Percentiles rank a stretch among this genome's conserved stretches.
Evolutionary conservation across 2,888 invertebrate species (phyloP).

Genomic region (Conistra vaccinii): DNA sequence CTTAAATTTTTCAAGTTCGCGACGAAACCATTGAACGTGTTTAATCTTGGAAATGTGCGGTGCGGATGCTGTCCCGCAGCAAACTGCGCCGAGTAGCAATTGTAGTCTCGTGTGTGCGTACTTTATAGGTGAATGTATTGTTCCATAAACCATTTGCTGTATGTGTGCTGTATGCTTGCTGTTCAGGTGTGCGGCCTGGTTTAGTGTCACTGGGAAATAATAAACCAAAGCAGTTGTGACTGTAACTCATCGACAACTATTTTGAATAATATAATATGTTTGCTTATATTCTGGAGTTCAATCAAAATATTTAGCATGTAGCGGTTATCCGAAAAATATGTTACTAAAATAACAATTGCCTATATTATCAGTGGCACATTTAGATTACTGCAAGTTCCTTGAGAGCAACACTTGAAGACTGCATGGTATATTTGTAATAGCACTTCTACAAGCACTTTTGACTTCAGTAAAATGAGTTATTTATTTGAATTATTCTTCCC

Average conservation of each 20-base stretch:
- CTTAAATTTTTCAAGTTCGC: no score
- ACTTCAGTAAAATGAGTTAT: constrained; percentile 19
- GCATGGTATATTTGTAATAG: constrained; percentile 27
- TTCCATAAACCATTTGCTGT: no score
- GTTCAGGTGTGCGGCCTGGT: no score
- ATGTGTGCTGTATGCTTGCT: no score
- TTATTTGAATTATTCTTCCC: constrained; percentile 9
- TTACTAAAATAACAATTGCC: constrained; percentile 14
- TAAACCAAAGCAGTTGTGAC: constrained; percentile 59
- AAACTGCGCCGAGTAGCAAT: no score
- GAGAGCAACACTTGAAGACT: constrained; percentile 34
- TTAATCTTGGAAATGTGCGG: no score
- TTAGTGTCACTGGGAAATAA: constrained; percentile 31
- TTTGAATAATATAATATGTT: constrained; percentile 49
- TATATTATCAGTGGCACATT: constrained; percentile 25
- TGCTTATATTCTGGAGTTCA: constrained; percentile 23
- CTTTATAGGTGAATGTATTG: no score
- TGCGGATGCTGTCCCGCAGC: no score
- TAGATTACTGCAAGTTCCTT: constrained; percentile 31
- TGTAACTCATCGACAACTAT: constrained; percentile 36
- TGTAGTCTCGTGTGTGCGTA: no score
- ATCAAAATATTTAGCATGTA: constrained; percentile 42
- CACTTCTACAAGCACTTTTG: constrained; percentile 10
- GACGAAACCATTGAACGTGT: no score
- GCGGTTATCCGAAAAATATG: constrained; percentile 16